Evolutionary conservation across 2,113 vertebrate species (phyloP).

Genomic region (Brachypteracias leptosomus): DNA sequence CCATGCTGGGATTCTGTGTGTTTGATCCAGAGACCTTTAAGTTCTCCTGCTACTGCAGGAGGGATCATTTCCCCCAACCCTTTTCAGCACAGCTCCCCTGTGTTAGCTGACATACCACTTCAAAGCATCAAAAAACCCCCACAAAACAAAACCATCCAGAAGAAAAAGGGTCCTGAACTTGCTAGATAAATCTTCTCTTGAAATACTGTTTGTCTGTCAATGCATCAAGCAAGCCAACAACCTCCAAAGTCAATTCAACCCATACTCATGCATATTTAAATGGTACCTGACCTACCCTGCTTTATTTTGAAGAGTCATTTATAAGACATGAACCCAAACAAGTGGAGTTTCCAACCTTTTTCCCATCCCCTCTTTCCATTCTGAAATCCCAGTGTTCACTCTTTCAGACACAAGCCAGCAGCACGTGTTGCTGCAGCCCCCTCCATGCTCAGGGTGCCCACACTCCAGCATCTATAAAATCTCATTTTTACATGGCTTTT

Average conservation of each 20-base stretch:
- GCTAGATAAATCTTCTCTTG: neutral
- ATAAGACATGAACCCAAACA: neutral
- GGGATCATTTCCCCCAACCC: neutral
- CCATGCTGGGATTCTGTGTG: too few species aligned
- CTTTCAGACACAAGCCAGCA: neutral
- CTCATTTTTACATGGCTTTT: neutral
- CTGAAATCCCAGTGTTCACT: neutral
- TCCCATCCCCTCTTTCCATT: neutral
- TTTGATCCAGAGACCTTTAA: neutral
- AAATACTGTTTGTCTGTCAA: neutral
- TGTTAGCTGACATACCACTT: neutral
- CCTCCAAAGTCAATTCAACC: neutral
- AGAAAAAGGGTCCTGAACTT: neutral
- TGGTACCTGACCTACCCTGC: neutral
- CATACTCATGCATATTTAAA: rapidly evolving
- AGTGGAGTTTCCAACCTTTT: neutral
- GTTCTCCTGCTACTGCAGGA: neutral
- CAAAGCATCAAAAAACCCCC: neutral
- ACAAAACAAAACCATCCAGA: neutral
- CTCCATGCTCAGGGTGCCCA: neutral
- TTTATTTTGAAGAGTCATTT: neutral
- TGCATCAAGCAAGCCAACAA: neutral
- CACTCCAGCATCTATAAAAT: neutral
- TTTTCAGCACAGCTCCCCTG: neutral
- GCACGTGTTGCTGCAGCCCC: rapidly evolving